Evolutionary conservation across 2,113 vertebrate species (phyloP).

Genomic region (Colossoma macropomum): DNA sequence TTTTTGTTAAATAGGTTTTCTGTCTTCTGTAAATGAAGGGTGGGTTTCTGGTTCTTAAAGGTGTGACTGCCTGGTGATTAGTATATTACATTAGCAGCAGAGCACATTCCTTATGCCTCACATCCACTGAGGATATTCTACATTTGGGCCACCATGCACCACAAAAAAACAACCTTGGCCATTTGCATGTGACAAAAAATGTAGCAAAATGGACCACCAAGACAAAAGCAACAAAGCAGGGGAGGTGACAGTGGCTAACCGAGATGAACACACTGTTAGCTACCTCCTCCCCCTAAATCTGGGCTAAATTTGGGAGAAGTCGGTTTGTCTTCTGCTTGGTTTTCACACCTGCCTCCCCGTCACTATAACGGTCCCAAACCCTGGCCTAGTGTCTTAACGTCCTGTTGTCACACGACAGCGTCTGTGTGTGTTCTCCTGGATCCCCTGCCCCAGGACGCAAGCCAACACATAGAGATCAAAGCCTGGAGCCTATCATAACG

Average conservation of each 20-base stretch:
- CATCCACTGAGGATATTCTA: constrained; percentile 39
- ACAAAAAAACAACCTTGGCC: constrained; percentile 32
- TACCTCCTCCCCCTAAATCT: constrained; percentile 27
- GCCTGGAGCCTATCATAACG: constrained; percentile 62
- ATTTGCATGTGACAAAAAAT: constrained; percentile 73
- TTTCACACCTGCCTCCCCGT: constrained; percentile 73
- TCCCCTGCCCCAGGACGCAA: constrained; percentile 56
- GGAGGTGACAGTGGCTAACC: constrained; percentile 45
- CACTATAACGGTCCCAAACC: constrained; percentile 58
- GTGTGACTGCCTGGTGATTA: constrained; percentile 19
- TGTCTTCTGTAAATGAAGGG: too few species aligned
- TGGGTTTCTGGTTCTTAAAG: constrained; percentile 1
- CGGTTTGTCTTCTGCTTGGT: constrained; percentile 54
- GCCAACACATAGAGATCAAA: constrained; percentile 71
- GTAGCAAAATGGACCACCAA: constrained; percentile 82
- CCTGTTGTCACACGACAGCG: constrained; percentile 56
- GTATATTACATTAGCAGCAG: neutral
- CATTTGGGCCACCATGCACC: constrained; percentile 56
- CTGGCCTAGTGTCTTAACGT: constrained; percentile 57
- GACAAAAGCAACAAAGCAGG: constrained; percentile 50
- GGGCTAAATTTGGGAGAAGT: constrained; percentile 47
- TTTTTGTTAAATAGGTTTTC: too few species aligned
- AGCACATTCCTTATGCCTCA: constrained; percentile 4
- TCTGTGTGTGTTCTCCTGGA: constrained; percentile 71
- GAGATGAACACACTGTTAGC: constrained; percentile 45